Conservation (phyloP, 2,888 invertebrate genomes). For the Gnatocerus cornutus region DNA sequence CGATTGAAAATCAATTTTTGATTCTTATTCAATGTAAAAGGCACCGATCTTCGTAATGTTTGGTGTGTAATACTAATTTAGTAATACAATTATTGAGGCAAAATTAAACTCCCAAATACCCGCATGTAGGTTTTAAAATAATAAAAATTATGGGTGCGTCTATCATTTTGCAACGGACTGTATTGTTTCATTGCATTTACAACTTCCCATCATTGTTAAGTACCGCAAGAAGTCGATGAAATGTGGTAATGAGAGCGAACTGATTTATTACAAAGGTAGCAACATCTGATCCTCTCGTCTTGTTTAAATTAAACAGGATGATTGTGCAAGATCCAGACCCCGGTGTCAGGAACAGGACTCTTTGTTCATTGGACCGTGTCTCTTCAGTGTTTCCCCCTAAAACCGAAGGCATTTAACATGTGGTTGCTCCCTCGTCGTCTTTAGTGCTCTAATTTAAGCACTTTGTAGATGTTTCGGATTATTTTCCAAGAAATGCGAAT, state of each 20-base stretch:
- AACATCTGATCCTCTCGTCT: slow-evolving; percentile 29
- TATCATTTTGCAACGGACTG: too few relatives aligned
- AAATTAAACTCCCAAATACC: too few relatives aligned
- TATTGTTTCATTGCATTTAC: slow-evolving; percentile 37
- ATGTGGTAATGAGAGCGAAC: slow-evolving; percentile 34
- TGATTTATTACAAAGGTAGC: slow-evolving; percentile 27
- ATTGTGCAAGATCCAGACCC: slow-evolving; percentile 46
- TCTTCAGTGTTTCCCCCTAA: slow-evolving; percentile 42
- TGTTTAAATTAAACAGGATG: slow-evolving; percentile 50
- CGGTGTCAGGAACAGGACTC: slow-evolving; percentile 48
- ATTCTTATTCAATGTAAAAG: too few relatives aligned
- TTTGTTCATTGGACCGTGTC: slow-evolving; percentile 45
- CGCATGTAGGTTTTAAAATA: too few relatives aligned
- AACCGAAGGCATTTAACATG: slow-evolving; percentile 44
- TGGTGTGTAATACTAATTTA: too few relatives aligned
- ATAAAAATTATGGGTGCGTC: too few relatives aligned
- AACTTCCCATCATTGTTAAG: slow-evolving; percentile 41
- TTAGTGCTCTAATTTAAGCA: slow-evolving; percentile 41
- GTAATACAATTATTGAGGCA: too few relatives aligned
- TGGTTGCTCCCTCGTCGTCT: slow-evolving; percentile 43
- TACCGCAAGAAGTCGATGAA: neutral
- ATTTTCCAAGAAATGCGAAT: slow-evolving; percentile 44
- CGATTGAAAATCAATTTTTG: too few relatives aligned
- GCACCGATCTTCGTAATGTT: too few relatives aligned
- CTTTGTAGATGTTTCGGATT: slow-evolving; percentile 46